Evolutionary conservation across 1,140 invertebrate genomes (phyloP).

Genomic region (Diachasmimorpha longicaudata): DNA sequence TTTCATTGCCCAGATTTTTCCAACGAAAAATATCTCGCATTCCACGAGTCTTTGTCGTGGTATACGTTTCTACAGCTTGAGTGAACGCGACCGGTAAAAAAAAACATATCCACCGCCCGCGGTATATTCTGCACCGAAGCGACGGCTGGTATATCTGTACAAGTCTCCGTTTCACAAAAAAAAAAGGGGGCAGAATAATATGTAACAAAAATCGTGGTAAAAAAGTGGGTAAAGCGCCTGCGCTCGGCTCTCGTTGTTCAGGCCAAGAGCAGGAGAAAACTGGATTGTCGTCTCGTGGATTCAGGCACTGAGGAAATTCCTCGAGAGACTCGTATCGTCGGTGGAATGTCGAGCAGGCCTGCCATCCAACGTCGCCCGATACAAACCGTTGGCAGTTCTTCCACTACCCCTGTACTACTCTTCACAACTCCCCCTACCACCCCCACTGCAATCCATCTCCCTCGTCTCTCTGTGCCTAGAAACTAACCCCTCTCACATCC

Average conservation of each 20-base stretch:
- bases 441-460: background rate
- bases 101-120: background rate
- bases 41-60: background rate
- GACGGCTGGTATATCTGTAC: background rate
- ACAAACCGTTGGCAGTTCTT: constrained; percentile 30
- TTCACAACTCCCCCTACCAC: background rate
- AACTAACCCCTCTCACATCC: background rate
- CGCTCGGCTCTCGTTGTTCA: background rate
- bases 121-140: background rate
- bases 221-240: background rate
- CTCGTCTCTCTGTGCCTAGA: background rate
- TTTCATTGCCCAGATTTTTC: constrained; percentile 8
- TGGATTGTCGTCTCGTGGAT: background rate
- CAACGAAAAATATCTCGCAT: constrained; percentile 1
- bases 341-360: constrained; percentile 35
- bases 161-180: background rate
- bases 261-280: background rate
- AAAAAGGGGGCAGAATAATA: background rate
- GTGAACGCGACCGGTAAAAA: background rate
- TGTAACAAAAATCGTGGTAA: background rate
- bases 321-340: constrained; percentile 27
- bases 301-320: constrained; percentile 14
- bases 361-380: constrained; percentile 43
- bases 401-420: background rate
- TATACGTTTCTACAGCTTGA: background rate